Evolutionary conservation across 1,140 invertebrate genomes (phyloP).

Genomic region (Coboldia fuscipes): DNA sequence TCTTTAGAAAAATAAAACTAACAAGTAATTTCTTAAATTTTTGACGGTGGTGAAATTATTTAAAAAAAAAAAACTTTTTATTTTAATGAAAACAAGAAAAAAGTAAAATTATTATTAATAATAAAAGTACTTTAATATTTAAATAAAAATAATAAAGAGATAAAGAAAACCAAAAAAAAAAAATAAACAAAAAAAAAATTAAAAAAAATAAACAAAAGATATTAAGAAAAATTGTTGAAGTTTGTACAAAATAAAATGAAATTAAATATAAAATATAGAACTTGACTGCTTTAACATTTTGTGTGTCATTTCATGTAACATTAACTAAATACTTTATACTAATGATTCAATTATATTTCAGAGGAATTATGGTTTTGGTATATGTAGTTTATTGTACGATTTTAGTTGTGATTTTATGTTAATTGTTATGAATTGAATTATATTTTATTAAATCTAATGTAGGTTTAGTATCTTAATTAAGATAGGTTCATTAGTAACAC

Average conservation of each 20-base stretch:
- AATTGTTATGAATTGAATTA: no score
- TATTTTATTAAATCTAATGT: no score
- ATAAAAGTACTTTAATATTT: not conserved
- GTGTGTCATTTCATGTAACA: no score
- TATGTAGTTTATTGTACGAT: no score
- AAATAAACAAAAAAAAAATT: not conserved
- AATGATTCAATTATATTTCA: no score
- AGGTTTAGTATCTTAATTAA: no score
- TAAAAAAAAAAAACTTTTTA: not conserved
- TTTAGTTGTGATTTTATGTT: no score
- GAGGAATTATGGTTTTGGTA: no score
- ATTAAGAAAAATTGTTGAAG: slow-evolving; percentile 2
- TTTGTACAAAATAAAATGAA: slow-evolving; percentile 2
- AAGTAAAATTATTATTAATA: not conserved
- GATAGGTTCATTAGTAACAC: no score
- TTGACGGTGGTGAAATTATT: not conserved
- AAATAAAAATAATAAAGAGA: not conserved
- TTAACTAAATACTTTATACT: no score
- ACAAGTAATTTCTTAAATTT: not conserved
- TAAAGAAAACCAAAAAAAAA: not conserved
- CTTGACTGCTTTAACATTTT: slow-evolving; percentile 3
- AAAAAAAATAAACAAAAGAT: not conserved
- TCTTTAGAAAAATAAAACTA: not conserved
- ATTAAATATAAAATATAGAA: slow-evolving; percentile 1
- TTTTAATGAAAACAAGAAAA: not conserved